Evolutionary conservation across 2,113 vertebrate genomes (phyloP).

Genomic region (Lates calcarifer): DNA sequence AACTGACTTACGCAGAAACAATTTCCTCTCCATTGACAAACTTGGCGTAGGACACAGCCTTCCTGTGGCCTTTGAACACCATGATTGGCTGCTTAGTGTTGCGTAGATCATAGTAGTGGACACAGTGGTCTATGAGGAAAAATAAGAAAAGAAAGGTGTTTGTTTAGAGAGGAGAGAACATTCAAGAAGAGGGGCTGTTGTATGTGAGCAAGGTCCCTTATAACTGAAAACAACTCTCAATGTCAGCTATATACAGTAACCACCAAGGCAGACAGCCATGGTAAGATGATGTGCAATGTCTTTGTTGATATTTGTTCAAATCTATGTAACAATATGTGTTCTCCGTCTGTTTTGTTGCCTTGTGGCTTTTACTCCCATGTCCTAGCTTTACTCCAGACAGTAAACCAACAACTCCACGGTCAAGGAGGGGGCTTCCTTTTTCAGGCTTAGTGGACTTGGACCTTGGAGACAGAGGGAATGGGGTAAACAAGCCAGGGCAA

Average conservation of each 20-base stretch:
- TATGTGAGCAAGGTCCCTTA: not conserved
- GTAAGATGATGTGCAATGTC: slow-evolving; percentile 4
- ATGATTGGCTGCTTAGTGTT: slow-evolving; percentile 99
- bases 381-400: not conserved
- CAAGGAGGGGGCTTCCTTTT: slow-evolving; percentile 1
- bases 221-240: not conserved
- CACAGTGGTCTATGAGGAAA: slow-evolving; percentile 93
- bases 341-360: slow-evolving; percentile 8
- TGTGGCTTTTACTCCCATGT: slow-evolving; percentile 6
- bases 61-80: slow-evolving; percentile 99
- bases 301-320: slow-evolving; percentile 8
- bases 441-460: slow-evolving; percentile 12
- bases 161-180: slow-evolving; percentile 1
- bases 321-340: not conserved
- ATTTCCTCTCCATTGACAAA: slow-evolving; percentile 99
- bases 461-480: slow-evolving; percentile 8
- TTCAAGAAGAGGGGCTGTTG: too few relatives aligned
- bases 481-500: slow-evolving; percentile 2
- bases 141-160: not conserved
- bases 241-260: slow-evolving; percentile 14
- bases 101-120: slow-evolving; percentile 99
- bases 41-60: slow-evolving; percentile 98
- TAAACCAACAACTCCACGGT: slow-evolving; percentile 22
- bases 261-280: not conserved
- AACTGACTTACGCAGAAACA: slow-evolving; percentile 95